Percentiles rank a stretch among this genome's conserved stretches.
phyloP scores from a whole-genome alignment of 2,888 invertebrate genomes.

The Troides aeacus region DNA sequence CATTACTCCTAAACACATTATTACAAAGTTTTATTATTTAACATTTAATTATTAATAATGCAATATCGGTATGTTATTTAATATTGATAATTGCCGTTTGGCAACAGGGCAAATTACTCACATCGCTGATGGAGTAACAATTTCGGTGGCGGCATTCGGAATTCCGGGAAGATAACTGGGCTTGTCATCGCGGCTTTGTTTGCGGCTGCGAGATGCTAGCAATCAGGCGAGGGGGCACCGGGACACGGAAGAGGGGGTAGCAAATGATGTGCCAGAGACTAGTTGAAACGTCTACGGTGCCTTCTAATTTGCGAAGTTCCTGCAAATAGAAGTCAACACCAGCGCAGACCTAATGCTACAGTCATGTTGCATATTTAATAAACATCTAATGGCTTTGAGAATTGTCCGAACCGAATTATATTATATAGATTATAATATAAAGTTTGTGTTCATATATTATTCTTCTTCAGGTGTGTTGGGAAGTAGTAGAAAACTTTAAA shows the following conservation, averaged over 20 bases:
- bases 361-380: constrained; percentile 12
- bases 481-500: too few species aligned
- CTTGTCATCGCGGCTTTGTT: constrained; percentile 65
- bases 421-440: too few species aligned
- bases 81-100: constrained; percentile 22
- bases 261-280: constrained; percentile 42
- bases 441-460: too few species aligned
- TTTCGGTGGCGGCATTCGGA: constrained; percentile 53
- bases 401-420: not conserved
- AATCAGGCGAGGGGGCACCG: constrained; percentile 49
- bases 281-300: constrained; percentile 60
- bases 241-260: constrained; percentile 31
- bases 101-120: constrained; percentile 52
- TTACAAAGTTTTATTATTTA: not conserved
- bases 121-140: constrained; percentile 53
- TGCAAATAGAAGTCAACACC: constrained; percentile 56
- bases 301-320: constrained; percentile 64
- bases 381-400: not conserved
- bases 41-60: not conserved
- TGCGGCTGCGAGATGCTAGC: constrained; percentile 57
- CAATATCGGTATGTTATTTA: not conserved
- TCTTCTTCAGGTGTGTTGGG: too few species aligned
- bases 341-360: constrained; percentile 36
- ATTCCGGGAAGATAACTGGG: constrained; percentile 59
- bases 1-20: not conserved